These are phyloP conservation scores for Heliconius ethilla DNA, from an alignment of 2,888 invertebrate species.

Conservation along the genomic window DNA sequence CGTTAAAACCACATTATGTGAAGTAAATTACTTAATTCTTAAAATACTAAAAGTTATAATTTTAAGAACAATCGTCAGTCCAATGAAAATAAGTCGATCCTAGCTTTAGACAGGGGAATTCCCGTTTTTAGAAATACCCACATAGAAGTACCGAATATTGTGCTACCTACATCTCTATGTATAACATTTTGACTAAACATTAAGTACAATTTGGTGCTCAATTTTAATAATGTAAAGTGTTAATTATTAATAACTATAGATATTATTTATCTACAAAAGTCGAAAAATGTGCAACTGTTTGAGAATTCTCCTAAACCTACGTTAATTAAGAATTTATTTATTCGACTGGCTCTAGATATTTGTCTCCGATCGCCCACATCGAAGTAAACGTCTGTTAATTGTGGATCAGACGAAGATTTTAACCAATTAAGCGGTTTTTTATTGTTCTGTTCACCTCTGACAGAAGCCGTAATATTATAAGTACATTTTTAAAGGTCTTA, in stretches of 20 bases:
- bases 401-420: neutral
- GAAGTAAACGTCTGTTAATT: conserved; percentile 2
- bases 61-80: conserved; percentile 72
- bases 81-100: conserved; percentile 70
- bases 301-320: conserved; percentile 63
- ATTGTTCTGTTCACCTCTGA: neutral
- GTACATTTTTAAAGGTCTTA: conserved; percentile 2
- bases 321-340: conserved; percentile 40
- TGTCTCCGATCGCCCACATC: conserved; percentile 18
- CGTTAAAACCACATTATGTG: conserved; percentile 72
- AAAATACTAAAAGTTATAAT: conserved; percentile 71
- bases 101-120: conserved; percentile 65
- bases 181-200: conserved; percentile 79
- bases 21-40: conserved; percentile 70
- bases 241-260: conserved; percentile 69
- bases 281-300: conserved; percentile 66
- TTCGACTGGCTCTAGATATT: conserved; percentile 36
- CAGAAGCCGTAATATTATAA: neutral
- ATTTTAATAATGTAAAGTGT: conserved; percentile 76
- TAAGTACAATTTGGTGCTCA: conserved; percentile 83
- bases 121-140: conserved; percentile 52
- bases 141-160: conserved; percentile 59
- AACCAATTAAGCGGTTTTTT: neutral
- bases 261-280: conserved; percentile 76
- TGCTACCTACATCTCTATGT: conserved; percentile 61